Evolutionary conservation across 2,113 vertebrate genomes (phyloP), one percentile per base, ranked within the genome.

Genomic region (Aramus guarauna): DNA sequence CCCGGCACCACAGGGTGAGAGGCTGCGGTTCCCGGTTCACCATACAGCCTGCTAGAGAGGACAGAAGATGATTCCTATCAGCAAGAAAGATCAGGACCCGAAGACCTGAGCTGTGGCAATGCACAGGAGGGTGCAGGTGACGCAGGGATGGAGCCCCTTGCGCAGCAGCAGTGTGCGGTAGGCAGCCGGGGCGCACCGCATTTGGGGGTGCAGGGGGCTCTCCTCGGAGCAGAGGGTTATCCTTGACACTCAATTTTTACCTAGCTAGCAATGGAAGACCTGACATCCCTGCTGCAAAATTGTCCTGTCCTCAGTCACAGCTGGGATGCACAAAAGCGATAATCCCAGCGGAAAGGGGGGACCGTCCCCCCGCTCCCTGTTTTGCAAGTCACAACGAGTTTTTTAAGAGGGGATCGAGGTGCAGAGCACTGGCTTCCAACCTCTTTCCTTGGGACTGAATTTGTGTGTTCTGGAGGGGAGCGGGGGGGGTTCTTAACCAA

Each of bases 221-320:
- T 36, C 67, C 58, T 20, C 58, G 21, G n/a, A 43, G 59, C 36
- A 56, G 7, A 37, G 6, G 36, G 8, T 39, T 52, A 23, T 18
- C 20, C 59, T 53, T 3, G 0, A 48, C 6, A 2, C 20, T 32
- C 5, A 1, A 1, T 26, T 47, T 66, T 26, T 22, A 26, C 18
- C 32, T 39, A 32, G 52, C 13, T n/a, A 6, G 52, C 55, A n/a
- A 6, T 20, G 22, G 79, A 87, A 37, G 15, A 43, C 59, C 52
- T 43, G 67, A 27, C 27, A 37, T 1, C 30, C 16, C 18, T 0
- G 0, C 34, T 30, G 37, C 63, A 39, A 37, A 11, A 27, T 6
- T 15, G 7, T 17, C 30, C 56, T 43, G 48, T 55, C 41, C 53
- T 36, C 26, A 6, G 19, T 27, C 27, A 16, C 23, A 12, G 41